Evolutionary conservation across 2,797 vertebrate species (phyloP), one percentile per base, ranked within the genome.

Genomic region (Lagorchestes hirsutus): DNA sequence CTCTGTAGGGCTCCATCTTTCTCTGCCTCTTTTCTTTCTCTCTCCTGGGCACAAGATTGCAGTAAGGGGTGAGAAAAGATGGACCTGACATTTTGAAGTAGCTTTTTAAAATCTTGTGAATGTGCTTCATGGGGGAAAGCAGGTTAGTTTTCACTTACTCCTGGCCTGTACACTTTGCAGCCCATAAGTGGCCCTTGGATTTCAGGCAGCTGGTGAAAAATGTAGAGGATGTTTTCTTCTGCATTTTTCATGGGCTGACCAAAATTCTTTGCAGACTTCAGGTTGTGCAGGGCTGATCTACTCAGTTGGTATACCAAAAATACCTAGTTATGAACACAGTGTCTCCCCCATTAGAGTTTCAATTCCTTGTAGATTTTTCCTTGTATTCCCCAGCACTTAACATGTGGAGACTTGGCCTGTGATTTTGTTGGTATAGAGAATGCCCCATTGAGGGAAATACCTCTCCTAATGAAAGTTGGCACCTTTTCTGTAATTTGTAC

Each of bases 71-170:
- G 90, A 91, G 90, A 96, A 94, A 94, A n/a, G 92, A 62, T 2
- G 10, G 9, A 96, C 95, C 93, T 93, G 2, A 27, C 46, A 56
- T 92, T 91, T 97, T 96, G 92, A 93, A 74, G 11, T 54, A 29
- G 92, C 94, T 5, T 91, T 95, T 98, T 97, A 56, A 56, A 22
- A 74, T 16, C 24, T 94, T 95, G 40, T n/a, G 96, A 94, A 97
- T 4, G 9, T 52, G 12, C 90, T 97, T 98, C 92, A 10, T 54
- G 34, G 58, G 1, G 34, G 95, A 92, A 95, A 96, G 90, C 11
- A 46, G 90, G 95, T 96, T 82, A 93, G 31, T 93, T 93, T 56
- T 34, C 1, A 46, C 18, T 50, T 91, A 4, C 27, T 62, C 55
- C 56, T 24, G 56, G 22, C 5, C 22, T 57, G 22, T 22, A 27